These are phyloP conservation scores for Phalacrocorax carbo DNA, from an alignment of 2,113 vertebrate genomes.

Conservation along the genomic window DNA sequence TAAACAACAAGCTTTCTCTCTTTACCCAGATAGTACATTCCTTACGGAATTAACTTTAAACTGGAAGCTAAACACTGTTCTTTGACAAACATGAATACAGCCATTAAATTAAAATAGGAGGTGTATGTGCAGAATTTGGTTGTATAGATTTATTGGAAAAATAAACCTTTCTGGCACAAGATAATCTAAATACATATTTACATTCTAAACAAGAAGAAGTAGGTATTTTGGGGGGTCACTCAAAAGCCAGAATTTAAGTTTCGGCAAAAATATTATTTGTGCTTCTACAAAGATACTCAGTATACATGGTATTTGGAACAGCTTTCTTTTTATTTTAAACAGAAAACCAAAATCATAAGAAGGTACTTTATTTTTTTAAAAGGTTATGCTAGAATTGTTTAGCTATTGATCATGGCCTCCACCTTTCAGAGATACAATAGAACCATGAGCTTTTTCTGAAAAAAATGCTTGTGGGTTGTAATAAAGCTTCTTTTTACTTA, in stretches of 20 bases:
- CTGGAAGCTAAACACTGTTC: not conserved
- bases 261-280: not conserved
- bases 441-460: not conserved
- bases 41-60: not conserved
- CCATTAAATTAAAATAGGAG: not conserved
- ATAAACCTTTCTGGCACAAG: not conserved
- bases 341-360: not conserved
- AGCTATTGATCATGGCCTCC: not conserved
- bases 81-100: not conserved
- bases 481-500: not conserved
- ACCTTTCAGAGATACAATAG: not conserved
- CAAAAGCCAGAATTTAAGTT: not conserved
- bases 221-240: not conserved
- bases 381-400: not conserved
- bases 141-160: not conserved
- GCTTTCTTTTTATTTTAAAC: not conserved
- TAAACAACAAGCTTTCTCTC: not conserved
- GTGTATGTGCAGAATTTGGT: not conserved
- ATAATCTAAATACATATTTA: not conserved
- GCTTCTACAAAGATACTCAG: not conserved
- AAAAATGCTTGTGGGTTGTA: not conserved
- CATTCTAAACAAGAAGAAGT: not conserved
- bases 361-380: not conserved
- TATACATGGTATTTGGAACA: not conserved
- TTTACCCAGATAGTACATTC: not conserved